Conservation (phyloP, 1,140 invertebrate genomes). For the Nylanderia fulva region DNA sequence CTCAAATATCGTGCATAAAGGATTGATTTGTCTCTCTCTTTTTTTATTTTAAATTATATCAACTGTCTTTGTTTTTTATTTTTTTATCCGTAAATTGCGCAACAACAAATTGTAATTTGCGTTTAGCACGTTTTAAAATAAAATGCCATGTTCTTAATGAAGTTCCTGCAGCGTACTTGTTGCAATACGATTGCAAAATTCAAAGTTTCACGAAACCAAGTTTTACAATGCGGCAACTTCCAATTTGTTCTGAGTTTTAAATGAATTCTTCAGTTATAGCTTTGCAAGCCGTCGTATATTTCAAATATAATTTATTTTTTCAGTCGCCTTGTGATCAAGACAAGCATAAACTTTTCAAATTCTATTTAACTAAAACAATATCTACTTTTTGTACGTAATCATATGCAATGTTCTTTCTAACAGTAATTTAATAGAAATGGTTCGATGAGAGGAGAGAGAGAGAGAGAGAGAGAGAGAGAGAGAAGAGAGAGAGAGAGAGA, state of each 20-base stretch:
- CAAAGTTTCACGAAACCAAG: conserved; percentile 17
- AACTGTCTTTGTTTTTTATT: background rate
- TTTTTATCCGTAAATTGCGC: background rate
- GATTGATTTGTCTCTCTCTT: background rate
- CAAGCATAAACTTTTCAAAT: conserved; percentile 2
- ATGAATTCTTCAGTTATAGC: background rate
- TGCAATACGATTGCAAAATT: conserved; percentile 27
- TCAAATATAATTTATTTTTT: conserved; percentile 2
- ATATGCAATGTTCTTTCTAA: background rate
- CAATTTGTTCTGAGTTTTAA: conserved; percentile 18
- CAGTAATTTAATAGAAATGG: background rate
- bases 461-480: too few relatives aligned
- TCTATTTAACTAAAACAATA: background rate
- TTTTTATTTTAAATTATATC: background rate
- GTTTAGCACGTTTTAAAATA: background rate
- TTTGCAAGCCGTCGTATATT: background rate
- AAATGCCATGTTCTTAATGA: background rate
- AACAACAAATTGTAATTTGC: background rate
- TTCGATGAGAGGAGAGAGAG: background rate
- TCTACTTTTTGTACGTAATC: too few relatives aligned
- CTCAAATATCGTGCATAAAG: background rate
- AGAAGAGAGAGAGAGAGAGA: too few relatives aligned
- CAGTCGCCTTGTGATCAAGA: background rate
- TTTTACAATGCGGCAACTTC: conserved; percentile 25
- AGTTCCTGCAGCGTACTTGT: background rate